Base-by-base conservation (phyloP, 37 sponge, comb jelly and placozoan species). In the Oscarella lobularis region DNA sequence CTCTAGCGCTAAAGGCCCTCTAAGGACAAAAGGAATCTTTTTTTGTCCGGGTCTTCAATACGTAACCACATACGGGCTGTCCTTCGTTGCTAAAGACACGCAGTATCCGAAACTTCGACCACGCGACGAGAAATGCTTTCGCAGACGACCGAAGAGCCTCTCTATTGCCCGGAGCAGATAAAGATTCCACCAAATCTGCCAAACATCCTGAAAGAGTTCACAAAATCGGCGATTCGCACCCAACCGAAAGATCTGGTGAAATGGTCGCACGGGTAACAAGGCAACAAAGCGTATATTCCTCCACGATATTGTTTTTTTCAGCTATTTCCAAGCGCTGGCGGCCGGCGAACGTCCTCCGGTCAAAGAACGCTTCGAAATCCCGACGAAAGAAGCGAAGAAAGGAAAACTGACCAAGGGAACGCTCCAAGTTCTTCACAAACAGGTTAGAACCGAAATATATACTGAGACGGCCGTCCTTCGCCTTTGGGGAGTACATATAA, bases 121-220 rank as follows among this genome's bases (percentile, higher is more conserved):
- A n/a, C n/a, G n/a, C n/a, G n/a, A n/a, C n/a, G n/a, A n/a, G n/a
- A n/a, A n/a, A n/a, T n/a, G n/a, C n/a, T n/a, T n/a, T n/a, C n/a
- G n/a, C n/a, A n/a, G n/a, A n/a, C n/a, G n/a, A n/a, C 75, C 66
- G 71, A 80, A 33, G 92, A 88, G 31, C 99, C 91, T 0, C 78
- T 94, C 38, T 98, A 98, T 78, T 87, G 89, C 75, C 81, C 92
- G 0, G 95, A 98, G 78, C 99, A 98, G 83, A 98, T 98, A 33
- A 84, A 86, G 73, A 85, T 98, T 2, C 99, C 99, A 33, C 88
- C 91, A 14, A 79, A 88, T 29, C 87, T 98, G 1, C 99, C 99
- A 3, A 82, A 86, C 33, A 86, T 98, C 6, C 54, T 93, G 34
- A 94, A 98, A 73, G 84, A 98, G 67, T 98, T 89, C 83, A 98